Conservation (phyloP, 1,140 invertebrate species). For the Daktulosphaira vitifoliae region DNA sequence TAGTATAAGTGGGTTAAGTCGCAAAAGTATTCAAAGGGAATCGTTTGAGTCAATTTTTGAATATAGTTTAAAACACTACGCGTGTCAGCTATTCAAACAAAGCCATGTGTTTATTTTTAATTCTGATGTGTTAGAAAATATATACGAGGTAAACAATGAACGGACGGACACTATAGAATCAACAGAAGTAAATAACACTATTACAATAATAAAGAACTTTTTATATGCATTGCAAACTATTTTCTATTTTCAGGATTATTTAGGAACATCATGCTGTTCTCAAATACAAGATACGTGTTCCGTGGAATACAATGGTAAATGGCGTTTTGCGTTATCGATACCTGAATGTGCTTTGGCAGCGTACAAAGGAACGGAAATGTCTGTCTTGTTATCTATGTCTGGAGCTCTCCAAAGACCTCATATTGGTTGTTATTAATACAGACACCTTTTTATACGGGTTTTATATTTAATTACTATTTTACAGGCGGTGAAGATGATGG, state of each 20-base stretch:
- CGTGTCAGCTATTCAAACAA: slow-evolving; percentile 12
- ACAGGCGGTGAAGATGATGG: slow-evolving; percentile 13
- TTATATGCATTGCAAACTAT: no score
- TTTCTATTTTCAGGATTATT: not conserved
- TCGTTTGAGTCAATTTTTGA: slow-evolving; percentile 14
- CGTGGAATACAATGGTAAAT: slow-evolving; percentile 6
- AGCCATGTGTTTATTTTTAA: slow-evolving; percentile 26
- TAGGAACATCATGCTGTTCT: not conserved
- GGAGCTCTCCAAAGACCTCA: slow-evolving; percentile 26
- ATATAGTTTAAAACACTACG: slow-evolving; percentile 10
- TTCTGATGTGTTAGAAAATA: slow-evolving; percentile 23
- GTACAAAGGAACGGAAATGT: slow-evolving; percentile 26
- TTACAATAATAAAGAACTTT: no score
- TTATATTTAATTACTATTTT: no score
- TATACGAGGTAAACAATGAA: slow-evolving; percentile 3
- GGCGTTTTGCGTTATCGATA: not conserved
- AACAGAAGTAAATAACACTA: no score
- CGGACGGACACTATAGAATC: not conserved
- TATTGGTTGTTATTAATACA: not conserved
- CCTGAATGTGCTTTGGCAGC: not conserved
- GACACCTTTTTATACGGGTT: no score
- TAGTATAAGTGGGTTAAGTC: not conserved
- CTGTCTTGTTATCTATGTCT: slow-evolving; percentile 25
- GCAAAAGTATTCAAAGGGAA: slow-evolving; percentile 17
- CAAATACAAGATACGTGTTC: not conserved